Conservation (phyloP, 2,113 vertebrate genomes). For the Trogon surrucura region DNA sequence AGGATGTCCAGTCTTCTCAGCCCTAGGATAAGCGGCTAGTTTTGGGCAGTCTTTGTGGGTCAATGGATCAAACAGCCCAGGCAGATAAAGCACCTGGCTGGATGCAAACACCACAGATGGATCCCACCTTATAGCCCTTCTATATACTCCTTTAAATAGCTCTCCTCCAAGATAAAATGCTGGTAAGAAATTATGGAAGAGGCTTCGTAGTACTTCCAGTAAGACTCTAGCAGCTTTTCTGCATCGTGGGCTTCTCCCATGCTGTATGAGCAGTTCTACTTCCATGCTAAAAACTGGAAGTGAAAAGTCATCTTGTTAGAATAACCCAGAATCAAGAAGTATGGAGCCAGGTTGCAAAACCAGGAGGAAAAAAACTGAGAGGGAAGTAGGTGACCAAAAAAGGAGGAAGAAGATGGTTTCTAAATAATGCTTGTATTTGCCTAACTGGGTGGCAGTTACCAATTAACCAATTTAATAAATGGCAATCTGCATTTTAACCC, state of each 20-base stretch:
- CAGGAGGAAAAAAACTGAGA: background rate
- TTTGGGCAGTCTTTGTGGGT: background rate
- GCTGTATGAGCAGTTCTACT: conserved; percentile 24
- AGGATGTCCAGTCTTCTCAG: background rate
- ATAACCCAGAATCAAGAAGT: conserved; percentile 6
- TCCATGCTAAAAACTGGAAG: conserved; percentile 33
- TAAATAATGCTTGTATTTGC: background rate
- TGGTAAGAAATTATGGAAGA: background rate
- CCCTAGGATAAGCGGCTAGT: background rate
- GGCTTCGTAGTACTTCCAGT: background rate
- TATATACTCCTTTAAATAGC: background rate
- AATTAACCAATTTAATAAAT: background rate
- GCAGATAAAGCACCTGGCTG: background rate
- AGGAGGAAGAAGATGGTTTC: conserved; percentile 47
- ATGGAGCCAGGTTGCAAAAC: conserved; percentile 4
- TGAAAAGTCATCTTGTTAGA: conserved; percentile 18
- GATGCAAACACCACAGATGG: background rate
- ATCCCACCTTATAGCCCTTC: background rate
- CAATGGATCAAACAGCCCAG: background rate
- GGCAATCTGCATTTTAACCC: background rate
- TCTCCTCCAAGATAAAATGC: background rate
- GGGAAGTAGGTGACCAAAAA: conserved; percentile 41
- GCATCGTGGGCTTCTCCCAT: background rate
- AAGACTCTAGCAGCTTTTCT: background rate
- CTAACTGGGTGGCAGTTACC: background rate